Percentiles rank a stretch among this genome's conserved stretches.
Evolutionary conservation across 2,888 invertebrate genomes (phyloP).

Genomic region (Hermaeophaga mercurialis): DNA sequence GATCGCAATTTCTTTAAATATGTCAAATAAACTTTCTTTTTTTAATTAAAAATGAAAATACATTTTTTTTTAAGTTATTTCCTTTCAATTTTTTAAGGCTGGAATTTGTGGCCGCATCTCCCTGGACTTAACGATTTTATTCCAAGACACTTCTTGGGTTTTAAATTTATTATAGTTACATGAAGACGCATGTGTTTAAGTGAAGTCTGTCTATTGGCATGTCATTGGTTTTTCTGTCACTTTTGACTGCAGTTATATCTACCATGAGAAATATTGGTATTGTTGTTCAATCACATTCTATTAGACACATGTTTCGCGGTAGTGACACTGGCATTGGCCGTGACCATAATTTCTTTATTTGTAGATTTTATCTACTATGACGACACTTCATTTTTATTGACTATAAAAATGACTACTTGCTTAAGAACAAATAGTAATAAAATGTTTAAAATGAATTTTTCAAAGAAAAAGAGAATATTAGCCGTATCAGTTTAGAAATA

Average conservation of each 20-base stretch:
- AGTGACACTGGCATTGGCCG: constrained; percentile 16
- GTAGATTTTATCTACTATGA: constrained; percentile 11
- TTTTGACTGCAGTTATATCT: constrained; percentile 21
- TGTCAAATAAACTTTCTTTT: too few relatives aligned
- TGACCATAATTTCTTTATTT: constrained; percentile 15
- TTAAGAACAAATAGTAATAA: too few relatives aligned
- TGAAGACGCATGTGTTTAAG: constrained; percentile 27
- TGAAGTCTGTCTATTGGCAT: constrained; percentile 22
- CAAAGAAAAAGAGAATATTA: too few relatives aligned
- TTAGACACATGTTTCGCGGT: constrained; percentile 6
- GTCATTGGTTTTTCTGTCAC: constrained; percentile 14
- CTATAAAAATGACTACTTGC: too few relatives aligned
- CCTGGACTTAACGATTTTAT: neutral
- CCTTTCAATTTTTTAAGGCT: too few relatives aligned
- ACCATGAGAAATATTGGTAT: constrained; percentile 26
- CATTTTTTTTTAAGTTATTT: too few relatives aligned
- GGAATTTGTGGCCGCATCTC: too few relatives aligned
- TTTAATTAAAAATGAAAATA: too few relatives aligned
- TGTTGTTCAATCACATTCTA: constrained; percentile 27
- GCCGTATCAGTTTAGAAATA: too few relatives aligned
- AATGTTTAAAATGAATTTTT: too few relatives aligned
- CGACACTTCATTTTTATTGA: too few relatives aligned
- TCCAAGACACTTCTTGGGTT: constrained; percentile 13
- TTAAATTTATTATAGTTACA: constrained; percentile 24
- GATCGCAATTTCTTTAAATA: too few relatives aligned